phyloP scores from a whole-genome alignment of 2,113 vertebrate genomes.

The Oncorhynchus tshawytscha region DNA sequence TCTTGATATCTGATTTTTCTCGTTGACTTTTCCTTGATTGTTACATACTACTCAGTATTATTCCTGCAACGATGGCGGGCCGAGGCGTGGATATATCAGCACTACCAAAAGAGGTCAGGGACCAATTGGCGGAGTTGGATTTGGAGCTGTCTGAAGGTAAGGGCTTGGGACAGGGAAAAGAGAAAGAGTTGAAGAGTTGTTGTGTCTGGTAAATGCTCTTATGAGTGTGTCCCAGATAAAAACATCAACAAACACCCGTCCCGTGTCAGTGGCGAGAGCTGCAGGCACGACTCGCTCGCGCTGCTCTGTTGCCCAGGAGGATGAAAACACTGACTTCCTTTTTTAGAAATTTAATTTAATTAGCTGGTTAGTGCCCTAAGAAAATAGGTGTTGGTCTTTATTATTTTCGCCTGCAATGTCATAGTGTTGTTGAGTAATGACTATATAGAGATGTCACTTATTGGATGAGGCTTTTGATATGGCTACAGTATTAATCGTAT shows the following conservation, averaged over 20 bases:
- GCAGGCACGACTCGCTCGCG: conserved; percentile 36
- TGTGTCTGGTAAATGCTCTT: not conserved
- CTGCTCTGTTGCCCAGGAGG: conserved; percentile 10
- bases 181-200: not conserved
- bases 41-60: conserved; percentile 27
- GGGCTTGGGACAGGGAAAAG: conserved; percentile 14
- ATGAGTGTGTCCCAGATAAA: not conserved
- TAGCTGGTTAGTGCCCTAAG: not conserved
- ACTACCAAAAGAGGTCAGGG: conserved; percentile 87
- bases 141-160: conserved; percentile 95
- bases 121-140: conserved; percentile 94
- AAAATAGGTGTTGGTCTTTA: no score
- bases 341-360: conserved; percentile 20
- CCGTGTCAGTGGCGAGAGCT: conserved; percentile 36
- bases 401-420: no score
- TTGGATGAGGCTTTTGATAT: no score
- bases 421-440: no score
- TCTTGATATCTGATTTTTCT: conserved; percentile 35
- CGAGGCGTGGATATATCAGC: conserved; percentile 79
- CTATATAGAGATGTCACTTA: no score
- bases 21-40: conserved; percentile 35
- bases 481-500: no score
- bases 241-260: not conserved
- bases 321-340: conserved; percentile 57
- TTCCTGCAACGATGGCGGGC: conserved; percentile 76